Evolutionary conservation across 1,140 invertebrate species (phyloP).

Genomic region (Andrena cerasifolii): DNA sequence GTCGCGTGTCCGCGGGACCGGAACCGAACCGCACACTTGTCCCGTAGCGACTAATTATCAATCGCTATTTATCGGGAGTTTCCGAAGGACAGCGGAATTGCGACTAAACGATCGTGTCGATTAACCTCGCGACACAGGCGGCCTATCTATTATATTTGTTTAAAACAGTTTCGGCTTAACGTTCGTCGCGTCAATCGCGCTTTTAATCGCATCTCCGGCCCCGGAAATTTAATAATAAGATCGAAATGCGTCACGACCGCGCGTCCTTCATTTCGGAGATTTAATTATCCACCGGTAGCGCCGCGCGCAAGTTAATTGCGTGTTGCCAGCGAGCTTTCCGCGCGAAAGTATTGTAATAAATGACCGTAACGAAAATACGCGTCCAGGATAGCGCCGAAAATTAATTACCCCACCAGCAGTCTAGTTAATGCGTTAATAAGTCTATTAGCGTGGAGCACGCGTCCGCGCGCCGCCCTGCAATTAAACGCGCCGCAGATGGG

Average conservation of each 20-base stretch:
- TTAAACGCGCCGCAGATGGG: background rate
- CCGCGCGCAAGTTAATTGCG: slow-evolving; percentile 36
- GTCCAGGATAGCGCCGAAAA: slow-evolving; percentile 11
- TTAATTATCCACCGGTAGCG: slow-evolving; percentile 38
- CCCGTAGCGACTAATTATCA: slow-evolving; percentile 9
- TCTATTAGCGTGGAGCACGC: slow-evolving; percentile 14
- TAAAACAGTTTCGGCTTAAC: slow-evolving; percentile 3
- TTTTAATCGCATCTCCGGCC: slow-evolving; percentile 5
- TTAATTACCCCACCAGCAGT: slow-evolving; percentile 25
- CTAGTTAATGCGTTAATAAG: slow-evolving; percentile 43
- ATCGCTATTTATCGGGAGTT: slow-evolving; percentile 9
- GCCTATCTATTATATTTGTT: too few relatives aligned
- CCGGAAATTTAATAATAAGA: slow-evolving; percentile 33
- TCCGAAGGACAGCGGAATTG: too few relatives aligned
- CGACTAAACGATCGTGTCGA: too few relatives aligned
- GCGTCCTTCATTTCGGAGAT: slow-evolving; percentile 14
- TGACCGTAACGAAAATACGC: slow-evolving; percentile 20
- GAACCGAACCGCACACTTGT: background rate
- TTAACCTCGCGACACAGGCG: too few relatives aligned
- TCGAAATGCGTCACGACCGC: background rate
- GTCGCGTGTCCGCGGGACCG: background rate
- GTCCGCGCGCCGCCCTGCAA: background rate
- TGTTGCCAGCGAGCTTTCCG: background rate
- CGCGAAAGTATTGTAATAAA: slow-evolving; percentile 35
- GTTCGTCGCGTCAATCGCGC: background rate